Evolutionary conservation across 2,113 vertebrate genomes (phyloP).

Genomic region (Microtus ochrogaster): DNA sequence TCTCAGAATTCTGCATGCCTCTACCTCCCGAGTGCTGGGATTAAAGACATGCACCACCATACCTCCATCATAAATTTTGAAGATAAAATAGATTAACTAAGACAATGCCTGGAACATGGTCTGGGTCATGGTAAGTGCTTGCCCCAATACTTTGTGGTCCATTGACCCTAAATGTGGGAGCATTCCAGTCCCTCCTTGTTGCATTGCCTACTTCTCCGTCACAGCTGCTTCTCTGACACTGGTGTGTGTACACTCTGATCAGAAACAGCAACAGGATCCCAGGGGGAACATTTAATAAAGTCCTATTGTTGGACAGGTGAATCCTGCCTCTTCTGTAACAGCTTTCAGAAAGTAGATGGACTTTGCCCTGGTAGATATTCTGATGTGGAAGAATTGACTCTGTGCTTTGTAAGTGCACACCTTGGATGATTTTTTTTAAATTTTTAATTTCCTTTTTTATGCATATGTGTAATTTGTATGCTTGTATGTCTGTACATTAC

Average conservation of each 20-base stretch:
- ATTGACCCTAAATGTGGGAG: not conserved
- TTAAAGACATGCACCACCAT: not conserved
- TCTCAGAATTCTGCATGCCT: not conserved
- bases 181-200: too few species aligned
- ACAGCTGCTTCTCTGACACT: not conserved
- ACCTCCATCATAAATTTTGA: not conserved
- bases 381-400: not conserved
- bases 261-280: not conserved
- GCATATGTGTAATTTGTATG: not conserved
- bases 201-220: not conserved
- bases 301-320: not conserved
- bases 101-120: not conserved
- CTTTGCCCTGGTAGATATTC: not conserved
- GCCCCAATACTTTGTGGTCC: not conserved
- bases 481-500: not conserved
- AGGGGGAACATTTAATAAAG: not conserved
- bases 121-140: not conserved
- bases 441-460: not conserved
- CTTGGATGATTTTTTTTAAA: not conserved
- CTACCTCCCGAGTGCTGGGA: not conserved
- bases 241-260: not conserved
- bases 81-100: not conserved
- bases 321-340: not conserved
- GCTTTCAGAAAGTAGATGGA: not conserved
- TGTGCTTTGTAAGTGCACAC: not conserved